A percentile compares a stretch with the other conserved stretches of the same genome.
Conservation (phyloP, 2,113 vertebrate species). For the Noctilio leporinus region DNA sequence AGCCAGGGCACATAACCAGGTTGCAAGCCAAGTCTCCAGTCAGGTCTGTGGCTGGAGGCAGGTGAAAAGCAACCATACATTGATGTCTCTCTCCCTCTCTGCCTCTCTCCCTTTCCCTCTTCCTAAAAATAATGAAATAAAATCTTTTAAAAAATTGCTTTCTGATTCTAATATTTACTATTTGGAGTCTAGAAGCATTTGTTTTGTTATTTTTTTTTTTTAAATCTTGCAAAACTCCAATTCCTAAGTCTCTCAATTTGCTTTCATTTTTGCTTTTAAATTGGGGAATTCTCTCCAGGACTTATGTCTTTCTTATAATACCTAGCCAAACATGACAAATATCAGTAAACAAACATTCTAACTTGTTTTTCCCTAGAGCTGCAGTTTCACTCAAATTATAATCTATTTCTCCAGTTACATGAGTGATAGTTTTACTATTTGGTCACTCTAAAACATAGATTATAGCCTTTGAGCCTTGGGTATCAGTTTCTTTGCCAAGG, state of each 20-base stretch:
- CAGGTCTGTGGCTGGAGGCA: too few species aligned
- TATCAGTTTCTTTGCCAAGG: background rate
- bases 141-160: constrained; percentile 62
- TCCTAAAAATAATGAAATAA: too few species aligned
- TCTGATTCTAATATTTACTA: constrained; percentile 41
- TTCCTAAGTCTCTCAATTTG: constrained; percentile 30
- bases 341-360: constrained; percentile 1
- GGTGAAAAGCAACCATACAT: too few species aligned
- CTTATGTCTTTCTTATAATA: constrained; percentile 3
- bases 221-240: background rate
- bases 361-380: background rate
- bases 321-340: background rate
- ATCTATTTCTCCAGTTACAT: background rate
- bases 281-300: constrained; percentile 11
- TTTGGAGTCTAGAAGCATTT: constrained; percentile 10
- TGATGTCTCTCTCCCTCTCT: too few species aligned
- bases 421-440: constrained; percentile 8
- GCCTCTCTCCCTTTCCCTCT: too few species aligned
- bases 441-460: background rate
- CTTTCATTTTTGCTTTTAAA: constrained; percentile 53
- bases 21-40: too few species aligned
- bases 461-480: background rate
- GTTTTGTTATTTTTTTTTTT: background rate
- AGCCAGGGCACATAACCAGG: too few species aligned
- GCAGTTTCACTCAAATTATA: background rate